Percentiles rank a stretch among this genome's conserved stretches.
phyloP scores from a whole-genome alignment of 1,140 invertebrate species.

The Cardiocondyla obscurior region DNA sequence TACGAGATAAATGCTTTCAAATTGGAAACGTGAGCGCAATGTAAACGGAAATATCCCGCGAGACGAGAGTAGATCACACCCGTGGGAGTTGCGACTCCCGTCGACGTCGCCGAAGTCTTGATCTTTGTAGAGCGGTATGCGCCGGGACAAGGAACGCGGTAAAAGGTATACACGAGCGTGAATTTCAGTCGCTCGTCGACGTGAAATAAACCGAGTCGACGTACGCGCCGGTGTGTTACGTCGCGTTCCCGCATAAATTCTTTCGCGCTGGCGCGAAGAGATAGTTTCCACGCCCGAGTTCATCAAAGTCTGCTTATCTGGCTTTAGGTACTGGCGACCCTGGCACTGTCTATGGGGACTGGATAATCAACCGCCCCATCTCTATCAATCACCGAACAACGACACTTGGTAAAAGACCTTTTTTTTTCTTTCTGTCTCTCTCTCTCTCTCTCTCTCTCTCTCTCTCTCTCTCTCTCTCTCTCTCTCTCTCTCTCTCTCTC shows the following conservation, averaged over 20 bases:
- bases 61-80: neutral
- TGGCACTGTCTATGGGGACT: slow-evolving; percentile 92
- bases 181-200: slow-evolving; percentile 1
- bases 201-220: slow-evolving; percentile 42
- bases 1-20: neutral
- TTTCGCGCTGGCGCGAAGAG: neutral
- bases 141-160: neutral
- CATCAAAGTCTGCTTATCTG: neutral
- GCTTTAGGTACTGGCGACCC: slow-evolving; percentile 89
- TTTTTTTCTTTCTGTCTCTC: no score
- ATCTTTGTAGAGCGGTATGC: slow-evolving; percentile 13
- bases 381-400: slow-evolving; percentile 78
- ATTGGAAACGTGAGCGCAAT: slow-evolving; percentile 6
- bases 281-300: neutral
- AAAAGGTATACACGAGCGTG: neutral
- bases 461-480: no score
- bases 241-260: slow-evolving; percentile 2
- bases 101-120: neutral
- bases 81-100: neutral
- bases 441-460: no score
- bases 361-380: slow-evolving; percentile 83
- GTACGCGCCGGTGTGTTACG: neutral
- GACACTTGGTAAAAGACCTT: slow-evolving; percentile 80
- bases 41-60: neutral
- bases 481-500: no score